phyloP scores from a whole-genome alignment of 1,140 invertebrate genomes.

The Thalassaphorura encarpata region DNA sequence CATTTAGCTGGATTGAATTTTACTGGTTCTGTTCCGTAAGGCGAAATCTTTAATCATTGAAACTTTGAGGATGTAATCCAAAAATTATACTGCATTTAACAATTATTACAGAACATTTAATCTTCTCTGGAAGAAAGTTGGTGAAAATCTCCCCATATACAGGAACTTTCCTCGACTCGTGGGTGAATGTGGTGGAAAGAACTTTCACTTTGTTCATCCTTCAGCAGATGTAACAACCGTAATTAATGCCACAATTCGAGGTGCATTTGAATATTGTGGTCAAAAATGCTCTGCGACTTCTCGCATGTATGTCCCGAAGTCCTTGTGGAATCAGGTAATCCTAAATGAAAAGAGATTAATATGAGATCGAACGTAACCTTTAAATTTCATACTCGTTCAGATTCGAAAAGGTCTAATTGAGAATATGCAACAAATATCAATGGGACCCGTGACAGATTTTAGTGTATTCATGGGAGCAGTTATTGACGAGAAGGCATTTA shows the following conservation, averaged over 20 bases:
- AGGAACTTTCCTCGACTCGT: conserved; percentile 86
- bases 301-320: conserved; percentile 86
- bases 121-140: conserved; percentile 84
- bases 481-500: conserved; percentile 89
- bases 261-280: conserved; percentile 91
- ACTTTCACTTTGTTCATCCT: conserved; percentile 94
- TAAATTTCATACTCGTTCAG: conserved; percentile 36
- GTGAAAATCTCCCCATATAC: conserved; percentile 75
- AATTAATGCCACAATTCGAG: conserved; percentile 62
- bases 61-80: no score
- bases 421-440: conserved; percentile 58
- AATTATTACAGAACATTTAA: conserved; percentile 69
- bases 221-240: conserved; percentile 63
- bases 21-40: conserved; percentile 78
- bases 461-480: conserved; percentile 83
- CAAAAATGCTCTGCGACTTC: conserved; percentile 99
- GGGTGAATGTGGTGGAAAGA: conserved; percentile 97
- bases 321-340: conserved; percentile 61
- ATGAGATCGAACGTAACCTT: background rate
- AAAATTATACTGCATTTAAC: conserved; percentile 4
- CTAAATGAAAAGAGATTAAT: conserved; percentile 10
- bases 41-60: conserved; percentile 21
- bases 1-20: conserved; percentile 93
- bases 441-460: conserved; percentile 76
- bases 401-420: conserved; percentile 61